phyloP scores from a whole-genome alignment of 2,888 invertebrate species.

The Eubasilissa splendida region DNA sequence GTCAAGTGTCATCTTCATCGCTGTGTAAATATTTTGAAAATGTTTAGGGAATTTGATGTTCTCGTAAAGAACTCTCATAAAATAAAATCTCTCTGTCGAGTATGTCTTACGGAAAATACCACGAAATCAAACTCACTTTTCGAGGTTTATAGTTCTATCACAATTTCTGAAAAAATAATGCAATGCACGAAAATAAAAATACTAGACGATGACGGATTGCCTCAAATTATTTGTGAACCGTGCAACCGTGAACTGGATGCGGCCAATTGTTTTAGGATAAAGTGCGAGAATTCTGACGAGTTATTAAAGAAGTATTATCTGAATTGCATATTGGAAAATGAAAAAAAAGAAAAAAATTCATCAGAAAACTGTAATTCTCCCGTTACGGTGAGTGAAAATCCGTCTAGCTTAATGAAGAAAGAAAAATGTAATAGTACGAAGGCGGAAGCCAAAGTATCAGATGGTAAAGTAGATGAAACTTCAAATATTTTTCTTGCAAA shows the following conservation, averaged over 20 bases:
- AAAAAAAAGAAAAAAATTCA: too few relatives aligned
- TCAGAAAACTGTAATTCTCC: not conserved
- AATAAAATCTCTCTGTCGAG: conserved; percentile 40
- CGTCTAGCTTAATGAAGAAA: not conserved
- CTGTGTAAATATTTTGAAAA: too few relatives aligned
- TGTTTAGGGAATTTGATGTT: not conserved
- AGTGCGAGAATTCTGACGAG: conserved; percentile 65
- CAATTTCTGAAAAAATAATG: conserved; percentile 62
- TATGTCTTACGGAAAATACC: conserved; percentile 47
- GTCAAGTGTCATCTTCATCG: too few relatives aligned
- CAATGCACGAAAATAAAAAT: conserved; percentile 65
- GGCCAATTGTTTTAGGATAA: conserved; percentile 58
- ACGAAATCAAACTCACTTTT: conserved; percentile 30
- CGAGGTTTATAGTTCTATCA: not conserved
- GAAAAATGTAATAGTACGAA: not conserved
- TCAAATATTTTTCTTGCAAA: not conserved
- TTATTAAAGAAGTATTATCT: conserved; percentile 59
- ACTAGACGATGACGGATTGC: conserved; percentile 60
- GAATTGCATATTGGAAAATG: conserved; percentile 3
- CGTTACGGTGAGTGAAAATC: not conserved
- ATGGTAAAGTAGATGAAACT: too few relatives aligned
- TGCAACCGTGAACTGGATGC: conserved; percentile 26
- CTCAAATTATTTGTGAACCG: conserved; percentile 61
- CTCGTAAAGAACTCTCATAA: conserved; percentile 13
- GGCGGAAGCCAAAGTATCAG: too few relatives aligned